Conservation (phyloP, 2,797 vertebrate species). For the Enteromius argenteus region DNA sequence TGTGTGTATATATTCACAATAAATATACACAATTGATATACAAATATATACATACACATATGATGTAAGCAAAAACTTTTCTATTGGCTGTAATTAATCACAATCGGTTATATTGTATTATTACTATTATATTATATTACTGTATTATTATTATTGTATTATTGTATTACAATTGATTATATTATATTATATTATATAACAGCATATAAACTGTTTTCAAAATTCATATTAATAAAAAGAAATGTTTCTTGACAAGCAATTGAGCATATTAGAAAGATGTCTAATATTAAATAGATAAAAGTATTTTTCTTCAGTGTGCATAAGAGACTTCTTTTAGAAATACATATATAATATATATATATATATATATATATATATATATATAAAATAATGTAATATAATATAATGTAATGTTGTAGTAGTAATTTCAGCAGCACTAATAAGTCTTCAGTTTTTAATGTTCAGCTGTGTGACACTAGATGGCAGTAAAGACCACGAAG, state of each 20-base stretch:
- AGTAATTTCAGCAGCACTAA: background rate
- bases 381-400: no score
- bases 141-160: no score
- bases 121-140: no score
- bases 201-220: background rate
- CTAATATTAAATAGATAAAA: background rate
- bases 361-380: no score
- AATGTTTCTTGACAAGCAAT: background rate
- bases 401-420: background rate
- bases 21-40: no score
- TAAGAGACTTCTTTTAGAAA: background rate
- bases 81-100: no score
- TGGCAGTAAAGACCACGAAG: conserved; percentile 25
- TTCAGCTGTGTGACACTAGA: conserved; percentile 18
- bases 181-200: no score
- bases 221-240: background rate
- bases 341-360: background rate
- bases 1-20: no score
- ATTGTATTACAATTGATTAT: no score
- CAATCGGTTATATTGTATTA: no score
- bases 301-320: background rate
- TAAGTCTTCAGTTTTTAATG: background rate
- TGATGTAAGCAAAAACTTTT: no score
- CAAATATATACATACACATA: no score
- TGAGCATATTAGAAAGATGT: background rate